Conservation (phyloP, 2,113 vertebrate species). For the Rana temporaria region DNA sequence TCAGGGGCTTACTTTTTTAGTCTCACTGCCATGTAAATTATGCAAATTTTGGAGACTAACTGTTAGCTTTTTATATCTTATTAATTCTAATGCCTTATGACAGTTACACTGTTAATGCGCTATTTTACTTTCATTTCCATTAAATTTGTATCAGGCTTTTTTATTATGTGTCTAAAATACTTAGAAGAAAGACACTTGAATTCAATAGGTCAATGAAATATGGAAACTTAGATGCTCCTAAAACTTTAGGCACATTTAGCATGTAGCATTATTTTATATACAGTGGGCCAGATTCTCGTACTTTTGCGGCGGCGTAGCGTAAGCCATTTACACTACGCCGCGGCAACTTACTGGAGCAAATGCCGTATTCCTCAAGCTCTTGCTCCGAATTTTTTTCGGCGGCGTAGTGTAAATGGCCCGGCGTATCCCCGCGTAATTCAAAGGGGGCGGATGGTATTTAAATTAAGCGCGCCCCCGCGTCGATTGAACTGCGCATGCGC, state of each 20-base stretch:
- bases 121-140: slow-evolving; percentile 54
- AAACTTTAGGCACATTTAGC: neutral
- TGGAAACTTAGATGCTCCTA: neutral
- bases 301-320: no score
- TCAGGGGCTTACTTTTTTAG: slow-evolving; percentile 62
- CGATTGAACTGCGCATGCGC: no score
- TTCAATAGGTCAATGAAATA: slow-evolving; percentile 40
- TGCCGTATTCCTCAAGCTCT: no score
- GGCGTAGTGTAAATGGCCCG: no score
- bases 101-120: slow-evolving; percentile 48
- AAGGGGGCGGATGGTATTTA: no score
- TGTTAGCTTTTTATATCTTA: slow-evolving; percentile 59
- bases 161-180: slow-evolving; percentile 34
- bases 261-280: neutral
- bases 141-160: slow-evolving; percentile 36
- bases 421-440: no score
- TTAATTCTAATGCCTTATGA: slow-evolving; percentile 54
- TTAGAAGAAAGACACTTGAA: slow-evolving; percentile 37
- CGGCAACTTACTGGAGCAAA: no score
- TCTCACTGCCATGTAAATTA: slow-evolving; percentile 64
- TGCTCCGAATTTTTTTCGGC: no score
- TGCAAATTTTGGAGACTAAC: slow-evolving; percentile 68
- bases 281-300: no score
- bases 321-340: no score
- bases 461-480: no score